Evolutionary conservation across 2,797 vertebrate genomes (phyloP).

Genomic region (Balearica regulorum): DNA sequence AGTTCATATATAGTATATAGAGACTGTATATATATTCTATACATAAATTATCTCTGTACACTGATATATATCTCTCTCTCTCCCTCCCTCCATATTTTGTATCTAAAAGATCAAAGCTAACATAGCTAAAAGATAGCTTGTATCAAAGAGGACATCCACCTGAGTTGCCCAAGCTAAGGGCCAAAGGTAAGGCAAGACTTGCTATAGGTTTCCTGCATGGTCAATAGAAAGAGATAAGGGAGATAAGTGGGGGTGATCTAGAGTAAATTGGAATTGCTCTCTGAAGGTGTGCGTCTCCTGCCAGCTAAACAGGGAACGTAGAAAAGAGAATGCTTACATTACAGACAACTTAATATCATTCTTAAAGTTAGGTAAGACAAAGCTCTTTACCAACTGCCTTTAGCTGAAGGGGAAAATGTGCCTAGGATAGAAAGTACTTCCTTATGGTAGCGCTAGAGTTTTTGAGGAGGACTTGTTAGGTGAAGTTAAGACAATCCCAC

Average conservation of each 20-base stretch:
- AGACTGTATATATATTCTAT: not conserved
- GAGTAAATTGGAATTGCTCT: not conserved
- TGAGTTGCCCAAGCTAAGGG: not conserved
- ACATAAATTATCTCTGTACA: not conserved
- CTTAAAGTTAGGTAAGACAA: not conserved
- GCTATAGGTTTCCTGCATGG: not conserved
- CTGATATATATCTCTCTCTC: not conserved
- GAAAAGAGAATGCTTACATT: not conserved
- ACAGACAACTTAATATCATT: not conserved
- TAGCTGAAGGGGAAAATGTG: not conserved
- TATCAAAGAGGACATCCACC: not conserved
- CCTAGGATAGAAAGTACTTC: not conserved
- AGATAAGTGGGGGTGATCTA: rapidly evolving
- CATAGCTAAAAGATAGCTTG: not conserved
- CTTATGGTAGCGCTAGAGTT: not conserved
- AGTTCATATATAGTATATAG: not conserved
- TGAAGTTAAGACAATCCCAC: not conserved
- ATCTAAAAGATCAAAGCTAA: not conserved
- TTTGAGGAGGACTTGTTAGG: not conserved
- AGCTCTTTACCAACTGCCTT: not conserved
- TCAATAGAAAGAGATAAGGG: not conserved
- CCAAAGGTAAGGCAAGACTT: not conserved
- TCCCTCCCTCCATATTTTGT: not conserved
- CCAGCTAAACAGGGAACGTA: not conserved
- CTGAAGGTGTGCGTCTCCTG: not conserved